Evolutionary conservation across 2,888 invertebrate species (phyloP).

Genomic region (Eudasyphora cyanicolor): DNA sequence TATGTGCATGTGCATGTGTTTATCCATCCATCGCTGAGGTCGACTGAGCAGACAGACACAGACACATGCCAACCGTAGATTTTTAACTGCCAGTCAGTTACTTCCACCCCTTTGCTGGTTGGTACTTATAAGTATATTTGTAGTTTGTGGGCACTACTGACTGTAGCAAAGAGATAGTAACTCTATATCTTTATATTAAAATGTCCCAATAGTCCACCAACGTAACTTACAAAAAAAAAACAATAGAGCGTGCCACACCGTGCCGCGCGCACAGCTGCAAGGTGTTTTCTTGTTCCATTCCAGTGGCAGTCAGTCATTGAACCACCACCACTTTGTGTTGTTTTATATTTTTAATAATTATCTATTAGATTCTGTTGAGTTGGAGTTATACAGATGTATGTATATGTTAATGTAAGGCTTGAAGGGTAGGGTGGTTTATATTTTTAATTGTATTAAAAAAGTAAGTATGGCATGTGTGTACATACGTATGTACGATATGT

Average conservation of each 20-base stretch:
- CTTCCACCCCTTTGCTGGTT: constrained; percentile 28
- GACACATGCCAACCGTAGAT: constrained; percentile 10
- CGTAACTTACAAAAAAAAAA: constrained; percentile 31
- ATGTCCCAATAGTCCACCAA: constrained; percentile 23
- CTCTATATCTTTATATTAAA: constrained; percentile 21
- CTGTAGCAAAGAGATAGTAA: neutral
- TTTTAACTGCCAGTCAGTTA: neutral
- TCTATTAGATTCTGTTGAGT: constrained; percentile 19
- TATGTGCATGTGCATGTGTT: neutral
- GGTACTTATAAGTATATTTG: neutral
- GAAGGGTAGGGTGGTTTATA: constrained; percentile 3
- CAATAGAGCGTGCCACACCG: constrained; percentile 63
- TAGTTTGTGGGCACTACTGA: neutral
- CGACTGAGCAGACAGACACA: constrained; percentile 14
- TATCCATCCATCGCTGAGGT: constrained; percentile 18
- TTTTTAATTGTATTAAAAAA: constrained; percentile 2
- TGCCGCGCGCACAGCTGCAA: constrained; percentile 32
- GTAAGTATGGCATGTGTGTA: neutral
- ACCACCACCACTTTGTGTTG: constrained; percentile 36
- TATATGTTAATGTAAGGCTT: constrained; percentile 7
- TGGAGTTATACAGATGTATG: constrained; percentile 8
- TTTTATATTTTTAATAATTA: too few species aligned
- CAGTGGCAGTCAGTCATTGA: constrained; percentile 42
- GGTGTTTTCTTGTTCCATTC: constrained; percentile 55
- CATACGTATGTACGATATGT: neutral